These are phyloP conservation scores for Temnothorax ravouxi DNA, from an alignment of 2,888 invertebrate genomes.

Conservation along the genomic window DNA sequence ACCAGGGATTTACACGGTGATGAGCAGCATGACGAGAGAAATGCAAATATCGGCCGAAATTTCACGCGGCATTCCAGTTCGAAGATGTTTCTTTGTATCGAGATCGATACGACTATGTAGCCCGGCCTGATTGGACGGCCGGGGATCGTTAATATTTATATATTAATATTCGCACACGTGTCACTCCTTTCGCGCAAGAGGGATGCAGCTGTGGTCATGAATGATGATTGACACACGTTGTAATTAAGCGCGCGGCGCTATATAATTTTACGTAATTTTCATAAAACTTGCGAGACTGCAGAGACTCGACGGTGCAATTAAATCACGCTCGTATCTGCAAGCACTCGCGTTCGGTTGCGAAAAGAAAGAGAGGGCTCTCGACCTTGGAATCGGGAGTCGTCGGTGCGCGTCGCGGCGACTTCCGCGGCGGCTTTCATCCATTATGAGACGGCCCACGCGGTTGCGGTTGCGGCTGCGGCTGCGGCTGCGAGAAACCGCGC, in stretches of 20 bases:
- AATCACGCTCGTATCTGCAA: slow-evolving; percentile 6
- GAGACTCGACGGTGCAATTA: slow-evolving; percentile 9
- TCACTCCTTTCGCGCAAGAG: background rate
- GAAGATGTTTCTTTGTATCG: slow-evolving; percentile 42
- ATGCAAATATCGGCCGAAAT: slow-evolving; percentile 70
- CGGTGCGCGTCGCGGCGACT: slow-evolving; percentile 35
- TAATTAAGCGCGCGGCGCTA: slow-evolving; percentile 7
- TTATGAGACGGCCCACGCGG: slow-evolving; percentile 57
- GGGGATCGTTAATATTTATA: slow-evolving; percentile 56
- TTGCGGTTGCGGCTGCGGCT: background rate
- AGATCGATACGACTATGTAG: background rate
- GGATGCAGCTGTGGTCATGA: background rate
- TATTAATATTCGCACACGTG: slow-evolving; percentile 25
- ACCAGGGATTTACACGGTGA: slow-evolving; percentile 58
- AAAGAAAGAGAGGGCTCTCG: background rate
- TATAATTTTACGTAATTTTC: slow-evolving; percentile 21
- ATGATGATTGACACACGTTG: background rate
- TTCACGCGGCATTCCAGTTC: slow-evolving; percentile 60
- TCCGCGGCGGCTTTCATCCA: slow-evolving; percentile 59
- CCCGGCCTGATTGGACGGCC: slow-evolving; percentile 52
- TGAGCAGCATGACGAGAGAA: slow-evolving; percentile 71
- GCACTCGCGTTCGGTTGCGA: background rate
- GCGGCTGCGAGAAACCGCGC: slow-evolving; percentile 29
- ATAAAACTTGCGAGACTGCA: background rate
- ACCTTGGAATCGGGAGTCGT: slow-evolving; percentile 37